Base-by-base conservation (phyloP, 1,140 invertebrate genomes). In the Holcopasites calliopsidis region DNA sequence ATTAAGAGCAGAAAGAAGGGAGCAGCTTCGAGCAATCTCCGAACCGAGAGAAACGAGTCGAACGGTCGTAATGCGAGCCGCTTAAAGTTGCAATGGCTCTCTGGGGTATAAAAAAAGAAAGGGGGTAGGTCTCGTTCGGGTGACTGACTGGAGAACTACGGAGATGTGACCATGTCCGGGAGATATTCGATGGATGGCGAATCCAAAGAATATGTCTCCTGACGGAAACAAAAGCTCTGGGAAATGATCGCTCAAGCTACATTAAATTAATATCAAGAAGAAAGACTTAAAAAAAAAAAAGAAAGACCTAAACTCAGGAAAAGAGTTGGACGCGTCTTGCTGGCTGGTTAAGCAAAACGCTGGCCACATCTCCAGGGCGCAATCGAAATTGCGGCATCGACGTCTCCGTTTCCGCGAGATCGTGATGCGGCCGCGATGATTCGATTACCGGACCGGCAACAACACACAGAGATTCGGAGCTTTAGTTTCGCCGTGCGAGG, bases 21-120 rank as follows among this genome's bases (percentile, higher is more conserved):
- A 71, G 31, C 47, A 66, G 77, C 60, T 80, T 80, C 60, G 69
- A 62, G 74, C 65, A 26, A 74, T 80, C 60, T 49, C 50, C 47
- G 31, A 82, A 79, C 54, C 76, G 84, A 82, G 78, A 86, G 86
- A 83, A 85, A 85, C 82, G 81, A 87, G 77, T 73, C 77, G 86
- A 82, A 88, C 77, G 85, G 76, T 79, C 85, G 87, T 86, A 88
- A 88, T 88, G 85, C 80, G 84, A 87, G 84, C 79, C 85, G 86
- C 80, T 88, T 87, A 87, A 88, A 87, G 81, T 87, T 87, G 85
- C 86, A 82, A 88, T 87, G 84, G 80, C 82, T 87, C 87, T 83
- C 87, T 50, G 28, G 86, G 82, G 87, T 84, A 85, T 85, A 79
- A 60, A 82, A 69, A 70, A 55, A 68, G 72, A 61, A 55, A 73